Evolutionary conservation across 1,140 invertebrate genomes (phyloP).

Genomic region (Drosophila lacertosa): DNA sequence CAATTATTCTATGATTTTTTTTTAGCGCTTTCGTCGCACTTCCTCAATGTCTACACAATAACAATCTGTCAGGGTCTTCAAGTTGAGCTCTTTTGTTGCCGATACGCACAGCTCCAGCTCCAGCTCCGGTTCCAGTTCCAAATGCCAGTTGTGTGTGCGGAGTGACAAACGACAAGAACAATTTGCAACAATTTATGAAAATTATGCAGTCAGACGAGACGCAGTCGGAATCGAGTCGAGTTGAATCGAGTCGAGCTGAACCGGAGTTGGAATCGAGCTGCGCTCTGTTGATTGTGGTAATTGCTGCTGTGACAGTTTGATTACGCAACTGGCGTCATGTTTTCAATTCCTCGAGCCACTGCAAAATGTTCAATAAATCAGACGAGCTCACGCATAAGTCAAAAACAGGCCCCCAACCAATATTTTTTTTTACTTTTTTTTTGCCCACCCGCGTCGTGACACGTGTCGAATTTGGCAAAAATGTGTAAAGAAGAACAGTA

Average conservation of each 20-base stretch:
- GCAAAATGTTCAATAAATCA: conserved; percentile 47
- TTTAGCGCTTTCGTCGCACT: conserved; percentile 17
- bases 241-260: conserved; percentile 4
- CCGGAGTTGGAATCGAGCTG: conserved; percentile 24
- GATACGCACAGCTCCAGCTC: conserved; percentile 10
- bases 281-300: conserved; percentile 61
- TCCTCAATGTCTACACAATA: too few relatives aligned
- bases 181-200: conserved; percentile 80
- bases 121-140: conserved; percentile 25
- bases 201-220: conserved; percentile 55
- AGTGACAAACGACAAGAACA: conserved; percentile 54
- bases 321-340: conserved; percentile 59
- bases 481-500: conserved; percentile 1
- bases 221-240: conserved; percentile 1
- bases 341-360: conserved; percentile 29
- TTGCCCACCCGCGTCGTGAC: conserved; percentile 35
- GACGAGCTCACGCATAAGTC: conserved; percentile 47
- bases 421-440: neutral
- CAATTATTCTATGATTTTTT: conserved; percentile 21
- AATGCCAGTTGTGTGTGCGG: too few relatives aligned
- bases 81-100: conserved; percentile 11
- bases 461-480: conserved; percentile 56
- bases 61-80: conserved; percentile 35
- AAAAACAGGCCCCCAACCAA: conserved; percentile 17
- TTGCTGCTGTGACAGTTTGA: conserved; percentile 70